Evolutionary conservation across 2,888 invertebrate genomes (phyloP).

Genomic region (Dicyrtoma fusca): DNA sequence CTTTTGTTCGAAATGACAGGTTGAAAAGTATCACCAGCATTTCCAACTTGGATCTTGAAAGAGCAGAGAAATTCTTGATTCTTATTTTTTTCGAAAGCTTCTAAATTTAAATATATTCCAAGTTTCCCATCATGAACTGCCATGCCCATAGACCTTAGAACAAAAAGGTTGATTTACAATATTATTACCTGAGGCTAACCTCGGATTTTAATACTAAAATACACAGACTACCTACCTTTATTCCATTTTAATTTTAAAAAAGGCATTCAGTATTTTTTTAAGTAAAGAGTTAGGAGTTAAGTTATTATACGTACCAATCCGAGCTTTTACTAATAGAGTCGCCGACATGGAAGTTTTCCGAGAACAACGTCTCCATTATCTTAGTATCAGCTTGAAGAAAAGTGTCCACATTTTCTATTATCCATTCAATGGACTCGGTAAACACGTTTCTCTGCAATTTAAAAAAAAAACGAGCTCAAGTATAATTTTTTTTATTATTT

Average conservation of each 20-base stretch:
- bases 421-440: background rate
- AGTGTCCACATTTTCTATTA: background rate
- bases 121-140: background rate
- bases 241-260: no score
- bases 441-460: background rate
- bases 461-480: background rate
- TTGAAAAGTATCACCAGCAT: background rate
- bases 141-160: background rate
- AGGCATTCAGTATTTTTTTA: no score
- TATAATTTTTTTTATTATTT: no score
- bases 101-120: constrained; percentile 1
- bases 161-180: no score
- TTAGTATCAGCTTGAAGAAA: background rate
- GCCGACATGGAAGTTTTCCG: background rate
- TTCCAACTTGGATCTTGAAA: background rate
- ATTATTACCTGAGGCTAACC: no score
- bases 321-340: background rate
- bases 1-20: background rate
- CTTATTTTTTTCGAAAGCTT: no score
- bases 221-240: no score
- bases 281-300: no score
- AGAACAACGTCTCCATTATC: background rate
- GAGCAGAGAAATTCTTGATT: no score
- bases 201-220: no score
- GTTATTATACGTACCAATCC: no score